Percentiles rank a stretch among this genome's conserved stretches.
phyloP scores from a whole-genome alignment of 2,113 vertebrate genomes.

The Catharus fuscescens region DNA sequence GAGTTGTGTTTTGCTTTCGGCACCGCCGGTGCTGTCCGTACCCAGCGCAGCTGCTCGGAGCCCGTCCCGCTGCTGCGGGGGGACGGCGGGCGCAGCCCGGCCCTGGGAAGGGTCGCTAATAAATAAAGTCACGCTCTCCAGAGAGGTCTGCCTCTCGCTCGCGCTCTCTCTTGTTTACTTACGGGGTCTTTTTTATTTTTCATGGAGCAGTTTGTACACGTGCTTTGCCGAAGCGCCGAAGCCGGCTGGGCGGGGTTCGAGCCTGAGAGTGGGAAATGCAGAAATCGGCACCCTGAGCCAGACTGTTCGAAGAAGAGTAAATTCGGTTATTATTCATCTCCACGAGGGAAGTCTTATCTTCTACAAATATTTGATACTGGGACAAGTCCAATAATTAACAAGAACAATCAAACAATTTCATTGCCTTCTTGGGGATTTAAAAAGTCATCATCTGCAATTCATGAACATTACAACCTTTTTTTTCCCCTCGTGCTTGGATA shows the following conservation, averaged over 20 bases:
- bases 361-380: slow-evolving; percentile 75
- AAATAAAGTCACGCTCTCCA: background rate
- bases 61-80: background rate
- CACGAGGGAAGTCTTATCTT: slow-evolving; percentile 71
- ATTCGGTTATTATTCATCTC: slow-evolving; percentile 72
- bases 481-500: background rate
- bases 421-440: slow-evolving; percentile 61
- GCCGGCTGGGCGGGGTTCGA: background rate
- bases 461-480: slow-evolving; percentile 40
- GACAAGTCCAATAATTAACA: slow-evolving; percentile 75
- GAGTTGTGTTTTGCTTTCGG: background rate
- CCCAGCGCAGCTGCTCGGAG: background rate
- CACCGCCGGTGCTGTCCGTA: background rate
- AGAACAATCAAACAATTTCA: slow-evolving; percentile 75
- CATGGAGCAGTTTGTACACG: slow-evolving; percentile 52
- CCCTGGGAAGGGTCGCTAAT: background rate
- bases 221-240: slow-evolving; percentile 26
- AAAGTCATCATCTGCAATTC: slow-evolving; percentile 70
- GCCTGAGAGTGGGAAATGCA: slow-evolving; percentile 59
- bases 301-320: slow-evolving; percentile 52
- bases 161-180: background rate
- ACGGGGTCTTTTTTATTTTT: slow-evolving; percentile 56
- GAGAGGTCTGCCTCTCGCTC: background rate
- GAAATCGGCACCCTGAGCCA: slow-evolving; percentile 45
- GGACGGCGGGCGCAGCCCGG: background rate